Evolutionary conservation across 1,140 invertebrate species (phyloP).

Genomic region (Drosophila ogumai): DNA sequence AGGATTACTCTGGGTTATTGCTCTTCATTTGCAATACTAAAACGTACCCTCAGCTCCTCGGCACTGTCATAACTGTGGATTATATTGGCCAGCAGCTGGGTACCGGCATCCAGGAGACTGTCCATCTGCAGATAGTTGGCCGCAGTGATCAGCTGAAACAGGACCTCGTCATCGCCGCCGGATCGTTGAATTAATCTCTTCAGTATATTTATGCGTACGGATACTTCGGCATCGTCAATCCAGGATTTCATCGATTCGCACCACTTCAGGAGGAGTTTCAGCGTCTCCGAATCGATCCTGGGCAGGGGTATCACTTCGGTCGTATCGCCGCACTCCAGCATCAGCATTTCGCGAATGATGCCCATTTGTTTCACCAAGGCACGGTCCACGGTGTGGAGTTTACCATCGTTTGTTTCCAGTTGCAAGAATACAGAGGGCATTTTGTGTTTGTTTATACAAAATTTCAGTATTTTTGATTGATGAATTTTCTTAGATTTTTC

Average conservation of each 20-base stretch:
- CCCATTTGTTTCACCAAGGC: conserved; percentile 27
- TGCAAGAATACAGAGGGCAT: background rate
- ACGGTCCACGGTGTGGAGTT: conserved; percentile 3
- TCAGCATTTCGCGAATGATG: conserved; percentile 24
- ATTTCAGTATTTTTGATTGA: background rate
- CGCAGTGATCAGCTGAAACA: conserved; percentile 36
- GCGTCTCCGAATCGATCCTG: conserved; percentile 9
- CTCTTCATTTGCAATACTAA: background rate
- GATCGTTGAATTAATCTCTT: background rate
- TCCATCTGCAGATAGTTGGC: conserved; percentile 50
- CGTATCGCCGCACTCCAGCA: background rate
- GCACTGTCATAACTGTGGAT: conserved; percentile 6
- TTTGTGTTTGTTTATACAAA: background rate
- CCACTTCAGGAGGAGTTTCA: conserved; percentile 42
- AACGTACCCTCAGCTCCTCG: conserved; percentile 15
- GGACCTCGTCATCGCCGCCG: background rate
- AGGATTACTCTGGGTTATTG: background rate
- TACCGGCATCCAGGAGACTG: conserved; percentile 10
- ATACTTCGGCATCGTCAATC: accelerated
- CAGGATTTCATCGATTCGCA: background rate
- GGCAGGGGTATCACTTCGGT: conserved; percentile 16
- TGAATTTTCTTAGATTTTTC: background rate
- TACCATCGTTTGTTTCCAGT: conserved; percentile 44
- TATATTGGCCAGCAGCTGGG: conserved; percentile 22
- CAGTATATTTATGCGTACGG: background rate